These are phyloP conservation scores for Liposcelis brunnea DNA, from an alignment of 2,888 invertebrate genomes.

Conservation along the genomic window DNA sequence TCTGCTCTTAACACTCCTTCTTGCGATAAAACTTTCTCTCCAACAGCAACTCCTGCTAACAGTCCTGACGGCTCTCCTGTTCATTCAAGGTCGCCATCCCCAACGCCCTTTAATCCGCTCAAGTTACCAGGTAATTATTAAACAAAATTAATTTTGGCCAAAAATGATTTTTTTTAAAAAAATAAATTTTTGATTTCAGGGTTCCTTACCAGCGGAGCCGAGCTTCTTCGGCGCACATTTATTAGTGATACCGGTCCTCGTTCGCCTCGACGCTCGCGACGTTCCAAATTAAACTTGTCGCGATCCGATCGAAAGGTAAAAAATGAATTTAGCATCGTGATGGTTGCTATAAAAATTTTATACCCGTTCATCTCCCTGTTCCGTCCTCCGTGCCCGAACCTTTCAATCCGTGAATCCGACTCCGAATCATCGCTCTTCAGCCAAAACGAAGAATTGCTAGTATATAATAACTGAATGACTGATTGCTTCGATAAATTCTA, in stretches of 20 bases:
- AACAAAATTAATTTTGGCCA: constrained; percentile 26
- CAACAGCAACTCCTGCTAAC: constrained; percentile 77
- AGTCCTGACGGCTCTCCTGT: constrained; percentile 55
- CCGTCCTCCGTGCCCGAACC: no score
- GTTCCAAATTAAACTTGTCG: constrained; percentile 24
- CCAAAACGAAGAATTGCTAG: no score
- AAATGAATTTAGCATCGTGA: neutral
- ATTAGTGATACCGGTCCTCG: constrained; percentile 26
- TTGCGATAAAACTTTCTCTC: constrained; percentile 46
- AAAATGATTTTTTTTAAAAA: constrained; percentile 6
- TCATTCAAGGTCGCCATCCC: constrained; percentile 36
- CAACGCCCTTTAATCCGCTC: constrained; percentile 32
- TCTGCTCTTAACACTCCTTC: constrained; percentile 46
- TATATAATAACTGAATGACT: no score
- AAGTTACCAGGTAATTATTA: constrained; percentile 36
- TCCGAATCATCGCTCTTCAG: no score
- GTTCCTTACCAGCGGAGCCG: constrained; percentile 44
- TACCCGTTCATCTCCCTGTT: no score
- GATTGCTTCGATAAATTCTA: no score
- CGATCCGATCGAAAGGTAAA: constrained; percentile 22
- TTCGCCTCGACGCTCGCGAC: constrained; percentile 14
- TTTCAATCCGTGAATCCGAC: no score
- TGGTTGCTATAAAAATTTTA: no score
- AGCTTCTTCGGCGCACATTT: constrained; percentile 43
- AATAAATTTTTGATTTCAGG: constrained; percentile 21